Conservation (phyloP, 35 echinoderm and acorn worm genomes). For the Holothuria glaberrima region DNA sequence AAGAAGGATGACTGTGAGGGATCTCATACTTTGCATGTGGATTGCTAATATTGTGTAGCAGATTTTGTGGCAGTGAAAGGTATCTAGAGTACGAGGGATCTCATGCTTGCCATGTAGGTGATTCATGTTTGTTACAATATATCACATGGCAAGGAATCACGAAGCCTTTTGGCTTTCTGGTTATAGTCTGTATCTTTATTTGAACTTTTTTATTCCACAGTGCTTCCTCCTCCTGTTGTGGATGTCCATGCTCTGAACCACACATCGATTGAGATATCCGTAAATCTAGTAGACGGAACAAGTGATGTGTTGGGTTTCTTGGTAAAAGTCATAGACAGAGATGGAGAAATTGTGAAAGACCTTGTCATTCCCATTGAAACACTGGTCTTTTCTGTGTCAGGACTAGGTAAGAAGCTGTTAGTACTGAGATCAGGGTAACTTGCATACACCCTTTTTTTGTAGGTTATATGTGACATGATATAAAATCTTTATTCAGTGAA, state of each 20-base stretch:
- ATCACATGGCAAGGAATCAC: too few relatives aligned
- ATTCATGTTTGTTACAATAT: too few relatives aligned
- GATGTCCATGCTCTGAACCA: conserved; percentile 30
- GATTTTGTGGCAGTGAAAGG: too few relatives aligned
- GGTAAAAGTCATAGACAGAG: background rate
- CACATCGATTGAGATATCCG: conserved; percentile 15
- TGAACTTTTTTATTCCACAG: background rate
- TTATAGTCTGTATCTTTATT: background rate
- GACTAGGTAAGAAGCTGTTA: conserved; percentile 13
- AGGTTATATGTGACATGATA: too few relatives aligned
- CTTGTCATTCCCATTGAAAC: background rate
- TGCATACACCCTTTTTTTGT: too few relatives aligned
- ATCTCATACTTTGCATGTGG: too few relatives aligned
- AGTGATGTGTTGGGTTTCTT: background rate
- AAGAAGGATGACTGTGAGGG: too few relatives aligned
- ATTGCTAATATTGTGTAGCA: too few relatives aligned
- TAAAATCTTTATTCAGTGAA: too few relatives aligned
- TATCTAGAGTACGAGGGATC: too few relatives aligned
- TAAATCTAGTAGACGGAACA: background rate
- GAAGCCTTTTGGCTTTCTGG: too few relatives aligned
- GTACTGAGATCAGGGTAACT: background rate
- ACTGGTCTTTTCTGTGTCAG: conserved; percentile 16
- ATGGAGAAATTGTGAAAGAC: background rate
- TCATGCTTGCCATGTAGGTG: too few relatives aligned
- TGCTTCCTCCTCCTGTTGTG: conserved; percentile 10